Conservation (phyloP, 2,797 vertebrate genomes). For the Sebastes melanostomus region DNA sequence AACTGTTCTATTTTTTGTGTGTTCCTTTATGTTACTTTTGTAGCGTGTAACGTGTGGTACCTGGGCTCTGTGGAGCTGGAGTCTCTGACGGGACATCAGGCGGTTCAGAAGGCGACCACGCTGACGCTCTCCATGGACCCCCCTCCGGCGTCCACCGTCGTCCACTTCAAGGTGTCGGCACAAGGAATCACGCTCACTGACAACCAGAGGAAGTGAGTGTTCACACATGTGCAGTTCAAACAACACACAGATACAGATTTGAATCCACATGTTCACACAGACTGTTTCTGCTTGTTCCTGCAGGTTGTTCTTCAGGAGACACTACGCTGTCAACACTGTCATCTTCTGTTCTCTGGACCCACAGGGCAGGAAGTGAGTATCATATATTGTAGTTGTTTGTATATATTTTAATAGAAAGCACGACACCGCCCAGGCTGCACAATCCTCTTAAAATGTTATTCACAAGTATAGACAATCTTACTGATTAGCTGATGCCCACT, state of each 20-base stretch:
- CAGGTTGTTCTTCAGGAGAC: constrained; percentile 96
- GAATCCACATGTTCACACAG: not conserved
- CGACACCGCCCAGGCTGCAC: not conserved
- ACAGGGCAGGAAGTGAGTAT: constrained; percentile 92
- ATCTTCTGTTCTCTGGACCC: constrained; percentile 97
- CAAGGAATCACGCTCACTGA: constrained; percentile 98
- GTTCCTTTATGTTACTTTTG: not conserved
- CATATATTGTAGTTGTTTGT: not conserved
- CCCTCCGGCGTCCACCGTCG: constrained; percentile 86
- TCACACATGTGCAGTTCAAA: not conserved
- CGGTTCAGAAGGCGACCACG: constrained; percentile 92
- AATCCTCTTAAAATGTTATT: not conserved
- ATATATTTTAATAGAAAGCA: not conserved
- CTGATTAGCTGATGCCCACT: not conserved
- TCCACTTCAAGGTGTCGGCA: constrained; percentile 97
- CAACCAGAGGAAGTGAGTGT: constrained; percentile 96
- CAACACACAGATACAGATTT: not conserved
- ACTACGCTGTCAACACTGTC: constrained; percentile 92
- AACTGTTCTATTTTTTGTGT: not conserved
- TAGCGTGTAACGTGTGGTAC: constrained; percentile 97
- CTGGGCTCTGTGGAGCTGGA: constrained; percentile 94
- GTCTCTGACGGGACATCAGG: constrained; percentile 94
- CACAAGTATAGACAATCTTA: not conserved
- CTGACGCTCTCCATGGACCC: constrained; percentile 85
- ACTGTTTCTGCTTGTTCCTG: constrained; percentile 23